Conservation (phyloP, 2,888 invertebrate species). For the Lasioglossum villosulum region DNA sequence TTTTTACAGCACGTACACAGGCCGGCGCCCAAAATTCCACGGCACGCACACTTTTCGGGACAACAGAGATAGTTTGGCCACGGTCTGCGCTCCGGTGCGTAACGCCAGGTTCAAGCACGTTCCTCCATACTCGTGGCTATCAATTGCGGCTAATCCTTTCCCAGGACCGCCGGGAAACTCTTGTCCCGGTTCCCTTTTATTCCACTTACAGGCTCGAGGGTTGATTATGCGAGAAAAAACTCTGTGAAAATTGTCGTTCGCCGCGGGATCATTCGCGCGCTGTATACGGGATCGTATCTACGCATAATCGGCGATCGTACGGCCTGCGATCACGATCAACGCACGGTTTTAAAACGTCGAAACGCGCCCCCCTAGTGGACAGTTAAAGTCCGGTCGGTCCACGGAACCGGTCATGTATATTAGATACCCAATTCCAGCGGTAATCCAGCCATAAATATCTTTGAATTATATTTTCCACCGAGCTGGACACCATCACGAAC, state of each 20-base stretch:
- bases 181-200: conserved; percentile 58
- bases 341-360: conserved; percentile 50
- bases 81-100: conserved; percentile 48
- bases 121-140: conserved; percentile 71
- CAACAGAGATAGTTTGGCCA: conserved; percentile 37
- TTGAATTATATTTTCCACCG: conserved; percentile 83
- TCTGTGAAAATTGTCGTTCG: background rate
- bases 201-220: background rate
- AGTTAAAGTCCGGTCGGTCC: conserved; percentile 75
- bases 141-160: conserved; percentile 78
- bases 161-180: conserved; percentile 67
- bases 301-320: conserved; percentile 32
- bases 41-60: conserved; percentile 20
- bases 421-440: conserved; percentile 82
- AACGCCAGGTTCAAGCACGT: conserved; percentile 64
- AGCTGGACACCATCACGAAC: conserved; percentile 75
- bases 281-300: background rate
- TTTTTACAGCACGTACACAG: conserved; percentile 13
- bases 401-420: conserved; percentile 80
- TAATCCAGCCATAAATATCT: conserved; percentile 84
- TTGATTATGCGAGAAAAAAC: conserved; percentile 1
- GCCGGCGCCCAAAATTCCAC: background rate
- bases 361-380: conserved; percentile 62
- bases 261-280: conserved; percentile 1
- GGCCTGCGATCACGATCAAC: conserved; percentile 22